Percentiles rank a stretch among this genome's conserved stretches.
These are phyloP conservation scores for Lasioglossum calceatum DNA, from an alignment of 2,888 invertebrate species.

Conservation along the genomic window DNA sequence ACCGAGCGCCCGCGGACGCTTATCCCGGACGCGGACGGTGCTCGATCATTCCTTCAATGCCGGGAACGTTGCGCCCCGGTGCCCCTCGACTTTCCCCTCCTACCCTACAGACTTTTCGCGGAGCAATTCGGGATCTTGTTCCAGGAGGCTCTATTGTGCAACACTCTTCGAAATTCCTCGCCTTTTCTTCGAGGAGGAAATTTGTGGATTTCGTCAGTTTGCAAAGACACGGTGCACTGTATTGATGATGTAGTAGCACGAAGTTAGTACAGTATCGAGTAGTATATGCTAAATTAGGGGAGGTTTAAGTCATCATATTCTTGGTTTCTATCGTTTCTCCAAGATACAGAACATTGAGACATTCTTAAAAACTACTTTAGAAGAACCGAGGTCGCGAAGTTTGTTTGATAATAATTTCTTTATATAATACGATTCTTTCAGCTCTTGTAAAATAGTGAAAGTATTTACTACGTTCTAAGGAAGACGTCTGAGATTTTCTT, in stretches of 20 bases:
- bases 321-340: neutral
- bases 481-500: neutral
- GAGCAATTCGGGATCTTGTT: neutral
- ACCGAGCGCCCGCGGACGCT: conserved; percentile 50
- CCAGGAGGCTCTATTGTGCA: neutral
- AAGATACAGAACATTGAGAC: neutral
- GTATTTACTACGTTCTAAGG: no score
- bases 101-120: conserved; percentile 37
- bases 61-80: conserved; percentile 45
- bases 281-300: neutral
- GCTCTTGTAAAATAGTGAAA: neutral
- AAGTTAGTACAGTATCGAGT: neutral
- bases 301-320: no score
- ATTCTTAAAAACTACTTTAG: neutral
- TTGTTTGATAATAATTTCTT: neutral
- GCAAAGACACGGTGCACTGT: neutral
- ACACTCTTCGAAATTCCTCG: neutral
- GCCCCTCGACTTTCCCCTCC: conserved; percentile 25
- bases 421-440: neutral
- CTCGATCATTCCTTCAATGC: conserved; percentile 71
- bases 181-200: neutral
- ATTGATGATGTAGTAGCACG: no score
- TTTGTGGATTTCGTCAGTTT: neutral
- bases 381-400: neutral
- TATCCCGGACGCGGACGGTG: conserved; percentile 55